phyloP scores from a whole-genome alignment of 2,888 invertebrate genomes.

The Molorchus minor region DNA sequence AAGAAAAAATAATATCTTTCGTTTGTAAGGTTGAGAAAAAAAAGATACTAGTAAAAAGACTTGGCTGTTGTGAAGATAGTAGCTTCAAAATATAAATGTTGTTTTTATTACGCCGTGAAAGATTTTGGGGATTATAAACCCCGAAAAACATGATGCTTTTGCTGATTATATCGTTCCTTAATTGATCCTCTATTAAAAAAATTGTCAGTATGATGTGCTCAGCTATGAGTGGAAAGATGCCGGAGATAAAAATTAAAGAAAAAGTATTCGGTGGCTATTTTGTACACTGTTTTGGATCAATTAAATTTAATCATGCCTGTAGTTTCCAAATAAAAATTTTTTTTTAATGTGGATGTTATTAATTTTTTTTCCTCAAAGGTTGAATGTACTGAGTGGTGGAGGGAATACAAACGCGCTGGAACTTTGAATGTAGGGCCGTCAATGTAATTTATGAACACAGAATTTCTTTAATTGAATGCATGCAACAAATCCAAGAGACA shows the following conservation, averaged over 20 bases:
- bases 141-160: conserved; percentile 7
- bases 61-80: conserved; percentile 48
- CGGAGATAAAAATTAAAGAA: conserved; percentile 32
- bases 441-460: conserved; percentile 35
- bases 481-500: conserved; percentile 39
- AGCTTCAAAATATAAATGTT: conserved; percentile 31
- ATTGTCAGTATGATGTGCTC: conserved; percentile 31
- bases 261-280: conserved; percentile 33
- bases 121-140: conserved; percentile 8
- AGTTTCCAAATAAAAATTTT: conserved; percentile 24
- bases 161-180: conserved; percentile 9
- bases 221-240: conserved; percentile 29
- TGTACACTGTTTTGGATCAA: conserved; percentile 37
- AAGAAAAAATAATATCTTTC: conserved; percentile 43
- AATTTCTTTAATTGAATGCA: conserved; percentile 36
- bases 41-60: conserved; percentile 39
- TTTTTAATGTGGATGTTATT: conserved; percentile 3
- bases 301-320: conserved; percentile 34
- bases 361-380: not conserved
- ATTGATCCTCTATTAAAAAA: conserved; percentile 28
- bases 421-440: conserved; percentile 22
- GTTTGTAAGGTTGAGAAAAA: too few species aligned
- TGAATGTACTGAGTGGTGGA: conserved; percentile 22
- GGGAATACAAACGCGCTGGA: conserved; percentile 13
- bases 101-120: too few species aligned